These are phyloP conservation scores for Musca domestica DNA, from an alignment of 1,140 invertebrate genomes.

Conservation along the genomic window DNA sequence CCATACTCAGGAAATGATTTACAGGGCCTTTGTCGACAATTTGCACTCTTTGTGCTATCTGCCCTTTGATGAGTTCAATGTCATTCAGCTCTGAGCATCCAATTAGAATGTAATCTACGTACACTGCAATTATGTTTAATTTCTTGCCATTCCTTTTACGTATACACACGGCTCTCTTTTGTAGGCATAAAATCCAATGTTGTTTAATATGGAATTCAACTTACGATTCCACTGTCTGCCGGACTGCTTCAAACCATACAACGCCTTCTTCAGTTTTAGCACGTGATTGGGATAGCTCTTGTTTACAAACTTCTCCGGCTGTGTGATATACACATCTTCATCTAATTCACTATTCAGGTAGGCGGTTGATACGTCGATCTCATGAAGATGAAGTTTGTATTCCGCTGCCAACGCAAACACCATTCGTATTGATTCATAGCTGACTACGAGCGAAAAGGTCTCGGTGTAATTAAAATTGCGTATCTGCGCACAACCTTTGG, in stretches of 20 bases:
- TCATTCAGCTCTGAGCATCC: too few species aligned
- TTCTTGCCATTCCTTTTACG: slow-evolving; percentile 33
- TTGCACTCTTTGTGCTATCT: too few species aligned
- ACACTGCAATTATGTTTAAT: slow-evolving; percentile 23
- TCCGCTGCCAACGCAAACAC: slow-evolving; percentile 51
- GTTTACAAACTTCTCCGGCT: slow-evolving; percentile 6
- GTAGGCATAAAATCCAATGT: slow-evolving; percentile 9
- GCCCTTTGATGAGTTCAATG: too few species aligned
- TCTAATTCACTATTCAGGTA: slow-evolving; percentile 51
- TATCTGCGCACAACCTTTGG: too few species aligned
- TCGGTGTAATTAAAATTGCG: too few species aligned
- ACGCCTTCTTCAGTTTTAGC: not conserved
- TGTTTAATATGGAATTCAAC: slow-evolving; percentile 14
- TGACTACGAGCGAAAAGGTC: too few species aligned
- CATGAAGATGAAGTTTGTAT: slow-evolving; percentile 32
- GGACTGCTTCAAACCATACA: slow-evolving; percentile 19
- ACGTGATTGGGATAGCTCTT: not conserved
- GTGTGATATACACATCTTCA: slow-evolving; percentile 47
- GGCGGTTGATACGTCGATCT: slow-evolving; percentile 47
- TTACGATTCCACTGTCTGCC: slow-evolving; percentile 11
- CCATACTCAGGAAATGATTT: slow-evolving; percentile 41
- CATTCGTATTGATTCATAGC: not conserved
- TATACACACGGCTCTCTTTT: slow-evolving; percentile 23
- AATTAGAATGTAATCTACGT: slow-evolving; percentile 21
- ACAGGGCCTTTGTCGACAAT: slow-evolving; percentile 35